These are phyloP conservation scores for Phortica variegata DNA, from an alignment of 1,140 invertebrate species.

Conservation along the genomic window DNA sequence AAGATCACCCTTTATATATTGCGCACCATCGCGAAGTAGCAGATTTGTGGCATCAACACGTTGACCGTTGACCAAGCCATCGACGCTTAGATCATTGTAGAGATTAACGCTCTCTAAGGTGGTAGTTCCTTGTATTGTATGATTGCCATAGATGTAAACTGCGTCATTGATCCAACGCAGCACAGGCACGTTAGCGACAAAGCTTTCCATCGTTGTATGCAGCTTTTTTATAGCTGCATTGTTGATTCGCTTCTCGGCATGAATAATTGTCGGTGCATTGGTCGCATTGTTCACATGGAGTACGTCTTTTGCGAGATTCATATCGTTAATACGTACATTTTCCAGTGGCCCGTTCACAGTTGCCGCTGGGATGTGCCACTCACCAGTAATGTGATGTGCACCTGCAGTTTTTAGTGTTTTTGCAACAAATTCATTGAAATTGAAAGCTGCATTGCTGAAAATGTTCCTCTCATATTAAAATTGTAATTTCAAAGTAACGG, in stretches of 20 bases:
- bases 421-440: conserved; percentile 46
- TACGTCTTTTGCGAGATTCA: conserved; percentile 56
- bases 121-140: conserved; percentile 34
- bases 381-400: conserved; percentile 27
- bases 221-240: conserved; percentile 38
- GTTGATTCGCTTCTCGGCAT: conserved; percentile 40
- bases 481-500: too few relatives aligned
- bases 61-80: conserved; percentile 36
- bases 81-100: conserved; percentile 38
- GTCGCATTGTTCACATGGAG: conserved; percentile 19
- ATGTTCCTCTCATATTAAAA: too few relatives aligned
- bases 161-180: conserved; percentile 53
- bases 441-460: conserved; percentile 22
- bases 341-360: conserved; percentile 32
- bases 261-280: conserved; percentile 1
- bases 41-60: conserved; percentile 26
- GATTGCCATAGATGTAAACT: conserved; percentile 45
- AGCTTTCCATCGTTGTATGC: conserved; percentile 28
- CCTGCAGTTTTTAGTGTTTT: conserved; percentile 40
- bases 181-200: conserved; percentile 56
- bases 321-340: conserved; percentile 49
- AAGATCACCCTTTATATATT: conserved; percentile 29
- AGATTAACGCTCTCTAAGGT: conserved; percentile 34
- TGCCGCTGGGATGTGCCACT: conserved; percentile 28
- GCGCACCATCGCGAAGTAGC: conserved; percentile 29